Conservation (phyloP, 2,113 vertebrate species). For the Xenopus tropicalis region UCB_Xtro_10.0 CM004448.2:132690501-132691000, state of each 20-base stretch:
- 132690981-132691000: constrained; percentile 16
- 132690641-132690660: no score
- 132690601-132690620: no score
- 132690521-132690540: no score
- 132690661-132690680: no score
- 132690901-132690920: constrained; percentile 18
- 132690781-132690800: constrained; percentile 7
- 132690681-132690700: no score
- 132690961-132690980: not conserved
- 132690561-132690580: no score
- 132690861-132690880: constrained; percentile 10
- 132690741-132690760: constrained; percentile 2
- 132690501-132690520: no score
- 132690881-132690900: constrained; percentile 4
- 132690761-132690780: not conserved
- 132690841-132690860: constrained; percentile 16
- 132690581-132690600: no score
- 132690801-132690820: constrained; percentile 15
- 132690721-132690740: not conserved
- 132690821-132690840: constrained; percentile 19
- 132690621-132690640: no score
- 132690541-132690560: no score
- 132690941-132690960: constrained; percentile 7
- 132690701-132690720: constrained; percentile 17
- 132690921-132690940: constrained; percentile 10